Evolutionary conservation across 2,888 invertebrate species (phyloP), one percentile per base, ranked within the genome.

Genomic region (Petrolisthes cinctipes): DNA sequence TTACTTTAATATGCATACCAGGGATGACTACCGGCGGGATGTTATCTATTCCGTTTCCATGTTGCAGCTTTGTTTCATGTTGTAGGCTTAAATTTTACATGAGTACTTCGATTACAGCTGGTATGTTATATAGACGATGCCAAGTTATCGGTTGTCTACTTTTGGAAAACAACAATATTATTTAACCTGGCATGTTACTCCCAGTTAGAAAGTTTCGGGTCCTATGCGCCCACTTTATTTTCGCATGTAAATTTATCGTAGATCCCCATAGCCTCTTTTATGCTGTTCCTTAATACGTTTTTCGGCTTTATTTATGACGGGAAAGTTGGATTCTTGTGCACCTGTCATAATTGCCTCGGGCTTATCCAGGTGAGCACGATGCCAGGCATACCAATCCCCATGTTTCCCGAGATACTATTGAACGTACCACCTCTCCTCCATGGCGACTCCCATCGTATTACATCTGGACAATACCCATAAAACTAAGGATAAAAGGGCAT

Each of bases 271-370:
- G 37, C 23, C 37, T 66, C 51, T 53, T 54, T 56, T 68, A 80
- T 37, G 57, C 54, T 57, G 76, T 20, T 9, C 53, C 6, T 56
- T 20, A 80, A 80, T 80, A 80, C 20, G 57, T 23, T 80, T n/a
- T 61, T 23, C 37, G 80, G 20, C 9, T n/a, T 56, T 61, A 17
- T 23, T 80, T 57, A 37, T 78, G 51, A 73, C 71, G 85, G 81
- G 81, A 86, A 86, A 86, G 86, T 86, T 81, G 56, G 75, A 73
- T 81, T 81, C 81, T 86, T 86, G 86, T 81, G 81, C 86, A 86
- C 86, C 86, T 86, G 86, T 86, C 86, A 86, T 86, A 86, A 86
- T 86, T 86, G 86, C 86, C 86, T 86, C 81, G 73, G 86, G 86
- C 81, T 86, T 81, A 86, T 86, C 86, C 86, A 86, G 86, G 86